Percentiles rank a stretch among this genome's conserved stretches.
These are phyloP conservation scores for Eristalis pertinax DNA, from an alignment of 2,888 invertebrate genomes.

Conservation along the genomic window DNA sequence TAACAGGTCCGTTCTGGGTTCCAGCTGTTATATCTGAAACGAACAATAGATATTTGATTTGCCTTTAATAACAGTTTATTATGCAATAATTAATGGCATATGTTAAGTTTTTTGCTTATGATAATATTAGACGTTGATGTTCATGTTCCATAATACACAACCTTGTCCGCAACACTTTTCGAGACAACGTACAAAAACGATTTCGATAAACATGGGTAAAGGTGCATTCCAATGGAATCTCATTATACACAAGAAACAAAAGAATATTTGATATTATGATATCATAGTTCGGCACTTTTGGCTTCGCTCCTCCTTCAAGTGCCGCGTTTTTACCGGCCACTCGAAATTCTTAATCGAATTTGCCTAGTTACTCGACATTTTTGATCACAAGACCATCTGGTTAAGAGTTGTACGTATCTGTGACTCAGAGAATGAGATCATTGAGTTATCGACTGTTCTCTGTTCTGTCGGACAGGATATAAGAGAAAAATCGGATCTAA, in stretches of 20 bases:
- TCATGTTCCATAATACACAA: slow-evolving; percentile 6
- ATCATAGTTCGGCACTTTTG: too few relatives aligned
- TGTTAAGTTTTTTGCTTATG: background rate
- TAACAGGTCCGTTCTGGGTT: slow-evolving; percentile 61
- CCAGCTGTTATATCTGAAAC: slow-evolving; percentile 68
- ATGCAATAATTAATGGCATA: slow-evolving; percentile 18
- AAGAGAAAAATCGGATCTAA: too few relatives aligned
- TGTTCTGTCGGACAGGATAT: too few relatives aligned
- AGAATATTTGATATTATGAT: background rate
- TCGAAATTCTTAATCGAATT: too few relatives aligned
- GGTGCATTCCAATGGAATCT: background rate
- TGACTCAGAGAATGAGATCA: too few relatives aligned
- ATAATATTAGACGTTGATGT: background rate
- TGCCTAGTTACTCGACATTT: too few relatives aligned
- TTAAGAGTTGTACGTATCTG: too few relatives aligned
- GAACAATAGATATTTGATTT: slow-evolving; percentile 62
- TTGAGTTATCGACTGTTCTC: too few relatives aligned
- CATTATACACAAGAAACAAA: background rate
- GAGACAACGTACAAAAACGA: background rate
- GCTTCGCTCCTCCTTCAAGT: too few relatives aligned
- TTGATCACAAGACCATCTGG: too few relatives aligned
- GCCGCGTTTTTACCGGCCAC: too few relatives aligned
- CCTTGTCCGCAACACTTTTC: slow-evolving; percentile 11
- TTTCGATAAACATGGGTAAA: background rate
- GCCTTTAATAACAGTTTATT: slow-evolving; percentile 25